These are phyloP conservation scores for Galeopsomyia nigrocyanea DNA, from an alignment of 2,888 invertebrate species.

Conservation along the genomic window DNA sequence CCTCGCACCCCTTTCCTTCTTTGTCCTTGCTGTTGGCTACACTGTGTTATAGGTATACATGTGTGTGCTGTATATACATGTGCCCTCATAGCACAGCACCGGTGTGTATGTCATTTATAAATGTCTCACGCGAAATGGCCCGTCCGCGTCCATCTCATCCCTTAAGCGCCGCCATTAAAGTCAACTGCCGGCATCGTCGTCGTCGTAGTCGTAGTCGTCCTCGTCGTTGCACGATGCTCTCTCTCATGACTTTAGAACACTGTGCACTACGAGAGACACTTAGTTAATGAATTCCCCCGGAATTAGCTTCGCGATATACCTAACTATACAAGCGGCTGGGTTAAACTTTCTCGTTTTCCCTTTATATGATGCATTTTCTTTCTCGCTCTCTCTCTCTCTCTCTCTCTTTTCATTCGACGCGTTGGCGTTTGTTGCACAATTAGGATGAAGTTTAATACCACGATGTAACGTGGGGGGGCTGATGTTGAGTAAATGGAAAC, in stretches of 20 bases:
- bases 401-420: too few relatives aligned
- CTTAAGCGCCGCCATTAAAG: constrained; percentile 66
- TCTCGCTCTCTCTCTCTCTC: too few relatives aligned
- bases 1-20: constrained; percentile 19
- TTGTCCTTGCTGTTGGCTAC: background rate
- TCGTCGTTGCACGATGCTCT: constrained; percentile 40
- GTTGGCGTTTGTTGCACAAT: too few relatives aligned
- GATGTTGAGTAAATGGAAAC: too few relatives aligned
- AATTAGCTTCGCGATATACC: constrained; percentile 39
- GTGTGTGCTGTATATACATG: background rate
- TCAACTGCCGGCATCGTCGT: constrained; percentile 55
- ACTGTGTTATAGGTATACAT: constrained; percentile 25
- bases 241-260: constrained; percentile 31
- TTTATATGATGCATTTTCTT: too few relatives aligned
- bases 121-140: constrained; percentile 67
- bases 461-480: too few relatives aligned
- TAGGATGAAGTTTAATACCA: too few relatives aligned
- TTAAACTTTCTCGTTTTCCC: too few relatives aligned
- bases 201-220: too few relatives aligned
- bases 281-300: constrained; percentile 57
- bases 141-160: constrained; percentile 66
- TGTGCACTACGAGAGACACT: constrained; percentile 51
- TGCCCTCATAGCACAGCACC: background rate
- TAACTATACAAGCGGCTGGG: too few relatives aligned
- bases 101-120: constrained; percentile 66